Conservation (phyloP, 2,888 invertebrate species). For the Crocallis elinguaria region DNA sequence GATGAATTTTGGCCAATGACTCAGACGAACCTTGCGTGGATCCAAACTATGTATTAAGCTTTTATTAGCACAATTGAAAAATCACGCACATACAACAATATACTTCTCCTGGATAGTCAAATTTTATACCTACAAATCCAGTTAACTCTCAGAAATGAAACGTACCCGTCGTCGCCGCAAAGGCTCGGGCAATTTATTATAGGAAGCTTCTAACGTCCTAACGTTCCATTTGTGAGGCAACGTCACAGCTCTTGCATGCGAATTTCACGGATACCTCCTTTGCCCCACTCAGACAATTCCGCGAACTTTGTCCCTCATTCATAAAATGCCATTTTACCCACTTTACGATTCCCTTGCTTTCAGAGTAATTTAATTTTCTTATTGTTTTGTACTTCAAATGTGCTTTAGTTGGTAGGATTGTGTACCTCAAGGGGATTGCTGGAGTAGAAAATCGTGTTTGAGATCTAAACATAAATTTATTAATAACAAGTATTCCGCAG, state of each 20-base stretch:
- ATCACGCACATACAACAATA: too few relatives aligned
- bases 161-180: background rate
- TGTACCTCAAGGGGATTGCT: background rate
- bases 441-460: background rate
- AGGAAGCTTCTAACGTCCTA: background rate
- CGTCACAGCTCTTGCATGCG: constrained; percentile 15
- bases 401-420: background rate
- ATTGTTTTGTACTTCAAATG: constrained; percentile 5
- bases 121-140: too few relatives aligned
- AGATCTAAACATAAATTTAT: background rate
- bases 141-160: constrained; percentile 5
- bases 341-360: constrained; percentile 3
- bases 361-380: constrained; percentile 1
- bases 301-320: constrained; percentile 8
- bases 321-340: constrained; percentile 4
- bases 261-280: constrained; percentile 8
- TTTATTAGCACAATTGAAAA: too few relatives aligned
- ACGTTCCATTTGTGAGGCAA: constrained; percentile 5
- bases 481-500: too few relatives aligned
- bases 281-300: background rate
- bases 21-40: too few relatives aligned
- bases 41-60: too few relatives aligned
- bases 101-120: too few relatives aligned
- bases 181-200: background rate
- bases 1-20: too few relatives aligned